Evolutionary conservation across 2,797 vertebrate species (phyloP), one percentile per base, ranked within the genome.

Genomic region (Bradypodion pumilum): DNA sequence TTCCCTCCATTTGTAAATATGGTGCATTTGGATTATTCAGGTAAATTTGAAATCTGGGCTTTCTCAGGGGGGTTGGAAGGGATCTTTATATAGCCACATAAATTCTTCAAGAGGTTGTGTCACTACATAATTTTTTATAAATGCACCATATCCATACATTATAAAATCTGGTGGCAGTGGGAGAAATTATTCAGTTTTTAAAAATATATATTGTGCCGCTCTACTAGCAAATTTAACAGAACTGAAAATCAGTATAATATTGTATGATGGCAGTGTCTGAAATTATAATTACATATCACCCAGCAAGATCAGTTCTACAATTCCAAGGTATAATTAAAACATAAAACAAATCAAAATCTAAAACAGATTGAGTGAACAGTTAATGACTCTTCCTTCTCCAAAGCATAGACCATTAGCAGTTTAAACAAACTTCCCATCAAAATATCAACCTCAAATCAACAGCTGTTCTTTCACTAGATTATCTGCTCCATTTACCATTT

Each of bases 131-230:
- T 4, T 27, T 49, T 32, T 19, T 29, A 46, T n/a, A 74, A 74
- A 35, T 52, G 27, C 15, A 12, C 46, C 29, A 49, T 15, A n/a
- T 69, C 42, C 44, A 56, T 21, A 49, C 8, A 69, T 84, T 88
- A 88, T 87, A 88, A 90, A 42, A 42, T 82, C 1, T 79, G 52
- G 83, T 92, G 82, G 65, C 35, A 89, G 69, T 78, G 35, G 76
- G 89, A 88, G 85, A 70, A 70, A 85, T 73, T 46, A 82, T n/a
- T 82, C 75, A 86, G 77, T 90, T 92, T 1, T 1, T 86, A 86
- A 86, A 70, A 42, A 70, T 9, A 68, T 87, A 90, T 69, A 89
- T 90, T 91, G 52, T 86, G 74, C 88, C 84, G 42, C 56, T 52
- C 15, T 19, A 32, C 44, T 10, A 74, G 46, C 16, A 76, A 37